phyloP scores from a whole-genome alignment of 1,140 invertebrate species.

The Plutomurus gul region DNA sequence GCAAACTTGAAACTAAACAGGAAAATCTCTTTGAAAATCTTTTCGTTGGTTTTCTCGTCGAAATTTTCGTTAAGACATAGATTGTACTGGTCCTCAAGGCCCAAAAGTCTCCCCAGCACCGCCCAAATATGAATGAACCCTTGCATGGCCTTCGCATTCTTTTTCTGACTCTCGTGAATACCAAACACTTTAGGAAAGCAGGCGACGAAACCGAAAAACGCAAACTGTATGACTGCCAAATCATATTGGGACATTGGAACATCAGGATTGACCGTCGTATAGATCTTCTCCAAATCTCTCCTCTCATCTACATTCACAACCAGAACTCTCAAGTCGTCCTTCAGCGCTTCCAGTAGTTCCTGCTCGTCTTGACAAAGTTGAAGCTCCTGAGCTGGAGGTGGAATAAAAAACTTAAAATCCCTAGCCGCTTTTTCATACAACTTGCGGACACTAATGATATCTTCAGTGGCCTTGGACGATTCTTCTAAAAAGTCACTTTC shows the following conservation, averaged over 20 bases:
- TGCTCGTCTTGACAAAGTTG: slow-evolving; percentile 33
- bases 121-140: slow-evolving; percentile 53
- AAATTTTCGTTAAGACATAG: slow-evolving; percentile 41
- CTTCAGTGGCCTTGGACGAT: not conserved
- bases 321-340: not conserved
- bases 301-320: not conserved
- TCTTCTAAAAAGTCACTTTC: slow-evolving; percentile 37
- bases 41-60: slow-evolving; percentile 36
- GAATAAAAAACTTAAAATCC: slow-evolving; percentile 39
- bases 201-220: slow-evolving; percentile 43
- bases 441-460: slow-evolving; percentile 17
- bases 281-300: slow-evolving; percentile 22
- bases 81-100: slow-evolving; percentile 50
- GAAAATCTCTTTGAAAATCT: slow-evolving; percentile 42
- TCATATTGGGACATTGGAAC: slow-evolving; percentile 51
- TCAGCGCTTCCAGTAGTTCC: not conserved
- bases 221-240: slow-evolving; percentile 47
- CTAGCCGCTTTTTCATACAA: not conserved
- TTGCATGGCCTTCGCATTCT: slow-evolving; percentile 13
- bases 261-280: slow-evolving; percentile 48
- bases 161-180: not conserved
- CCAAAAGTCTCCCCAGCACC: slow-evolving; percentile 44
- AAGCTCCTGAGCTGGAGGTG: slow-evolving; percentile 44
- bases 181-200: slow-evolving; percentile 46
- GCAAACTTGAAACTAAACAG: slow-evolving; percentile 42